A percentile compares a stretch with the other conserved stretches of the same genome.
Conservation (phyloP, 2,113 vertebrate genomes). For the Bubo scandiacus region DNA sequence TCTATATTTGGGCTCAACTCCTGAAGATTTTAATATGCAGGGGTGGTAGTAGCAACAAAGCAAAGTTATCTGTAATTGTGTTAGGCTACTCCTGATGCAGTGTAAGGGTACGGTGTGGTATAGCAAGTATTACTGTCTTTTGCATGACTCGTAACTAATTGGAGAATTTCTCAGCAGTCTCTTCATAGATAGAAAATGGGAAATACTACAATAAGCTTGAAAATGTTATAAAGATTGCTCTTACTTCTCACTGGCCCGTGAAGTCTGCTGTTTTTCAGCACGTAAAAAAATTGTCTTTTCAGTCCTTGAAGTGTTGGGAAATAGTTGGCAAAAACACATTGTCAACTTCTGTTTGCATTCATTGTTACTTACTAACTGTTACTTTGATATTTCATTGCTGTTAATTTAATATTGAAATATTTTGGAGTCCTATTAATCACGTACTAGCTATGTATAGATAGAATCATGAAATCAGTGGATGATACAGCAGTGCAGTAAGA, state of each 20-base stretch:
- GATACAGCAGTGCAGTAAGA: not conserved
- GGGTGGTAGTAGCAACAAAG: not conserved
- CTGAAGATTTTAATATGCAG: not conserved
- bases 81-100: not conserved
- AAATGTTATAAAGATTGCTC: not conserved
- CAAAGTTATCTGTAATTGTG: not conserved
- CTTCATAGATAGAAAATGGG: not conserved
- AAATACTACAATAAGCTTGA: not conserved
- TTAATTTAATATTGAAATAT: not conserved
- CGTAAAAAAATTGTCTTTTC: not conserved
- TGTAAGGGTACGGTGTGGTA: not conserved
- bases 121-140: not conserved
- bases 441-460: not conserved
- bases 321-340: not conserved
- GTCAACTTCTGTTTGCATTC: not conserved
- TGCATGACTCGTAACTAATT: not conserved
- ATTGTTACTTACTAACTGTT: not conserved
- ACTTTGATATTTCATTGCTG: not conserved
- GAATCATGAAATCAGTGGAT: not conserved
- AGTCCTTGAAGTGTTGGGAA: not conserved
- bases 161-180: not conserved
- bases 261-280: not conserved
- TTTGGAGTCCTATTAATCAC: not conserved
- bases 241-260: not conserved
- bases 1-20: not conserved